A percentile compares a stretch with the other conserved stretches of the same genome.
Evolutionary conservation across 2,113 vertebrate species (phyloP).

Genomic region (Calonectris borealis): DNA sequence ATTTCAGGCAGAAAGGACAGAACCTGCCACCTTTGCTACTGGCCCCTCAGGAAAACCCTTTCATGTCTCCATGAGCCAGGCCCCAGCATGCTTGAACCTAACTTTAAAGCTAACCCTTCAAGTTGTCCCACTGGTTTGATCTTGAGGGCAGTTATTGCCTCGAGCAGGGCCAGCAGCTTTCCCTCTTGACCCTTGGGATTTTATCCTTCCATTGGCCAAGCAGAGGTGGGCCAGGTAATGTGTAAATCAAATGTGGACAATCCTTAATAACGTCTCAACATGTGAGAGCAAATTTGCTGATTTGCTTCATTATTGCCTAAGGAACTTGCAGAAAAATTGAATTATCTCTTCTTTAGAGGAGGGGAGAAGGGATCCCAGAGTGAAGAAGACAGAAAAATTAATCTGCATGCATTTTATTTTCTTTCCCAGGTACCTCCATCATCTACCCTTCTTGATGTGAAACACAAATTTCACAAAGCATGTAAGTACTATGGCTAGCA

Average conservation of each 20-base stretch:
- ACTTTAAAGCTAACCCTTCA: background rate
- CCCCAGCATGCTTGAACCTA: background rate
- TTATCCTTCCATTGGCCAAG: background rate
- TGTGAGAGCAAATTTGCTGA: background rate
- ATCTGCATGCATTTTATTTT: background rate
- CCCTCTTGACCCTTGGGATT: background rate
- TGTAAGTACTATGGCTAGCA: slow-evolving; percentile 68
- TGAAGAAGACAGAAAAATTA: background rate
- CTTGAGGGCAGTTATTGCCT: background rate
- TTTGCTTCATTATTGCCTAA: background rate
- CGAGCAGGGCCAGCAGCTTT: background rate
- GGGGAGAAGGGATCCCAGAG: background rate
- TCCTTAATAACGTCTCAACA: background rate
- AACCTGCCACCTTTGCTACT: background rate
- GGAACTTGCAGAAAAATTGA: background rate
- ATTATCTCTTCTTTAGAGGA: background rate
- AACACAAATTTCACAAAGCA: slow-evolving; percentile 80
- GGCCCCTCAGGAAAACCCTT: background rate
- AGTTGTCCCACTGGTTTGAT: background rate
- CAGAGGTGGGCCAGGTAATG: background rate
- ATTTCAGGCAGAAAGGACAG: background rate
- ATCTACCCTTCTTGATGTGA: slow-evolving; percentile 78
- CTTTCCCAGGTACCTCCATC: slow-evolving; percentile 76
- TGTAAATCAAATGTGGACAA: background rate
- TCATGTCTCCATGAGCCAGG: background rate